Percentiles rank a stretch among this genome's conserved stretches.
Evolutionary conservation across 2,888 invertebrate species (phyloP).

Genomic region (Cyclophora punctaria): DNA sequence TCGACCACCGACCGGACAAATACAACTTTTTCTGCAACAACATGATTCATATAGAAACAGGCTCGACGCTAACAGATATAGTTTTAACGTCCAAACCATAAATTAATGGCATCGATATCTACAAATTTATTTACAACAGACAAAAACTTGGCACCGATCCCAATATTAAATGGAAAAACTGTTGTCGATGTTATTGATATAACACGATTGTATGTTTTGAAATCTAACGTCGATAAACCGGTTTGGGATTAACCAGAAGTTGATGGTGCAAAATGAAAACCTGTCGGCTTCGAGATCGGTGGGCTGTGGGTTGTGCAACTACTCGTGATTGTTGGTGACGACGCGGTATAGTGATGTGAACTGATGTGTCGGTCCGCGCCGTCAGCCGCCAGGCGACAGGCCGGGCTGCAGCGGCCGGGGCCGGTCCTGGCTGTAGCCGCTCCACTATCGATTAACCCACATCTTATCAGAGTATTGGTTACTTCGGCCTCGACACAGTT

Average conservation of each 20-base stretch:
- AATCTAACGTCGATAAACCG: constrained; percentile 42
- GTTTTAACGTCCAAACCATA: constrained; percentile 28
- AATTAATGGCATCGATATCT: constrained; percentile 44
- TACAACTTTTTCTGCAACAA: constrained; percentile 9
- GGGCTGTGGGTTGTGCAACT: no score
- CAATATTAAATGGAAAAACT: constrained; percentile 32
- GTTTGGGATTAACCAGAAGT: constrained; percentile 34
- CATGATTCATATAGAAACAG: constrained; percentile 15
- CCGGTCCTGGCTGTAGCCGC: no score
- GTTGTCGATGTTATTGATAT: constrained; percentile 31
- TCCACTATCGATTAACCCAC: constrained; percentile 37
- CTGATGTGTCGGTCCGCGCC: no score
- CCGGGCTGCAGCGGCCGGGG: no score
- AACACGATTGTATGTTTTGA: constrained; percentile 27
- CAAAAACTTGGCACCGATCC: constrained; percentile 60
- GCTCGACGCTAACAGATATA: constrained; percentile 34
- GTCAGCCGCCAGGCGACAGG: no score
- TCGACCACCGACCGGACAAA: no score
- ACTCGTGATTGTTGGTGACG: no score
- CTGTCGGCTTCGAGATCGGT: no score
- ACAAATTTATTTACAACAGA: constrained; percentile 57
- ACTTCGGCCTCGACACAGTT: constrained; percentile 54
- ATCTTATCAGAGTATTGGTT: constrained; percentile 22
- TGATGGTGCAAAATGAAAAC: no score
- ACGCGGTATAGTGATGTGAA: no score